phyloP scores from a whole-genome alignment of 2,797 vertebrate species.

The Cichlasoma orientale region DNA sequence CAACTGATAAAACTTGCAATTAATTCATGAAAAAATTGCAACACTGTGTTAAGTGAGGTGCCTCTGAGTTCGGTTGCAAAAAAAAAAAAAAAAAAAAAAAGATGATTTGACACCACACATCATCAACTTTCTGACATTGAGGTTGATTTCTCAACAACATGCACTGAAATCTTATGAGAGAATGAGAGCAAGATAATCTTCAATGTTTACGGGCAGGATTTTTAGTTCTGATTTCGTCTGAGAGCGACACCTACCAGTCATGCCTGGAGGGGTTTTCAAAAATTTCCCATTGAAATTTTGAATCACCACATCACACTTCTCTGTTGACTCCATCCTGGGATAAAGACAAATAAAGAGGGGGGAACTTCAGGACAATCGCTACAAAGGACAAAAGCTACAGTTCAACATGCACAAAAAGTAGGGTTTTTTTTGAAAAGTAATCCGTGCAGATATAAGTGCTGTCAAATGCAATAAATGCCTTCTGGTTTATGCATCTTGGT shows the following conservation, averaged over 20 bases:
- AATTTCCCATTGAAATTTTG: constrained; percentile 99
- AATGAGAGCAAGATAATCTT: neutral
- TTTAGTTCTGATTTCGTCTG: neutral
- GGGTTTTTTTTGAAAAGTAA: neutral
- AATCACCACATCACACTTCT: constrained; percentile 99
- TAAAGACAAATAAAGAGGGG: constrained; percentile 18
- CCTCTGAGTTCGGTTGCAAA: neutral
- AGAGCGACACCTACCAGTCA: constrained; percentile 87
- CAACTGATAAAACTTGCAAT: constrained; percentile 9
- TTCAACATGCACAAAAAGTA: neutral
- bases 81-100: neutral
- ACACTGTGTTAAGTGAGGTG: neutral
- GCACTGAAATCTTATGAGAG: neutral
- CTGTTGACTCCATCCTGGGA: constrained; percentile 97
- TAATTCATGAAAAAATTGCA: neutral
- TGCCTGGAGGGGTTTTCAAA: constrained; percentile 97
- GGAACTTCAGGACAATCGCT: constrained; percentile 10
- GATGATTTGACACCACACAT: neutral
- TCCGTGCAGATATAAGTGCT: neutral
- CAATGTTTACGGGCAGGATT: neutral
- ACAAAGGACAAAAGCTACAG: neutral
- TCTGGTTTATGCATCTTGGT: constrained; percentile 24
- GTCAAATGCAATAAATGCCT: constrained; percentile 17
- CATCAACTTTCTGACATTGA: neutral
- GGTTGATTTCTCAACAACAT: neutral